Evolutionary conservation across 2,888 invertebrate genomes (phyloP), one percentile per base, ranked within the genome.

Genomic region (Dinocampus coccinellae): DNA sequence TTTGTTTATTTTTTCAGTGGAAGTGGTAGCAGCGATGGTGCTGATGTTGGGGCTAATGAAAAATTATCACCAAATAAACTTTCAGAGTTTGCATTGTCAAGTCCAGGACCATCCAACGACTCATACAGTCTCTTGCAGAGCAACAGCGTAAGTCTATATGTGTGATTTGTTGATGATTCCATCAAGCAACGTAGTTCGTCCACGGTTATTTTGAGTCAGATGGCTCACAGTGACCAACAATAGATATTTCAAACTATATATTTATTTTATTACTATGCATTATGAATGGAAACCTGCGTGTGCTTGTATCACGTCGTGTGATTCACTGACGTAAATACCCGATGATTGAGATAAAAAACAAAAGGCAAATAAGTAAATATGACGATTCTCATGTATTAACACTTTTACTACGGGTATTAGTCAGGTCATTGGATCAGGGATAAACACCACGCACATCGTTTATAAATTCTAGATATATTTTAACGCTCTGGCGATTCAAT

Each of bases 1-100:
- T 3, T 70, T 58, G 60, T 74, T 70, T 75, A 76, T 73, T 77
- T 74, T 47, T 88, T 72, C 84, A 91, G 91, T 82, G 89, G 90
- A 63, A 91, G 90, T 81, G 89, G 90, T 76, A 91, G 90, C 82
- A 90, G 91, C 80, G 91, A 91, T 76, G 91, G 91, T 68, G 89
- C 89, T 39, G 90, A 89, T 73, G 87, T 86, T 69, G 85, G 84
- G 70, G 80, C 82, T 64, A 80, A 78, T 73, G 87, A 87, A 71
- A 87, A 87, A 84, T 79, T 85, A 66, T 86, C 86, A 13, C 84
- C 87, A 1, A 82, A 81, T 65, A 87, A 87, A 78, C 82, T 84
- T 63, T 84, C 84, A 55, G 86, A 86, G 74, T 83, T 85, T 65
- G 83, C 85, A 34, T 82, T 86, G 66, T 80, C 86, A 39, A 85